These are phyloP conservation scores for Spodoptera picta DNA, from an alignment of 2,888 invertebrate species.

Conservation along the genomic window DNA sequence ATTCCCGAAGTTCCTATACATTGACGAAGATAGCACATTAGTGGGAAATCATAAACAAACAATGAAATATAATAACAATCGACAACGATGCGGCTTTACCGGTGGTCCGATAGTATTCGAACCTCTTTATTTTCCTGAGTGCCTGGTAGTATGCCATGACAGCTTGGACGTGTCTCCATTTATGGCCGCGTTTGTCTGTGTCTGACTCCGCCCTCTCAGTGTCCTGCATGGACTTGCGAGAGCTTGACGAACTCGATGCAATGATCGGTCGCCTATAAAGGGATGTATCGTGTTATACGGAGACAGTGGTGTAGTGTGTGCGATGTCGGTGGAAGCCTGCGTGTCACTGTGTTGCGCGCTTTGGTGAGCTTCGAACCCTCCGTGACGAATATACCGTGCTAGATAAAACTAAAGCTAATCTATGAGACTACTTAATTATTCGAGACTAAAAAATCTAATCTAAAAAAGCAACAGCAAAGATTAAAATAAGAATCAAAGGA, in stretches of 20 bases:
- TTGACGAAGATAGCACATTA: slow-evolving; percentile 82
- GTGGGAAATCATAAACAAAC: slow-evolving; percentile 82
- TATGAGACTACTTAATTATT: slow-evolving; percentile 22
- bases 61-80: slow-evolving; percentile 73
- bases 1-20: slow-evolving; percentile 86
- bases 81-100: slow-evolving; percentile 81
- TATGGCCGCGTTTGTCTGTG: slow-evolving; percentile 89
- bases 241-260: slow-evolving; percentile 85
- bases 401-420: slow-evolving; percentile 36
- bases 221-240: slow-evolving; percentile 83
- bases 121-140: slow-evolving; percentile 97
- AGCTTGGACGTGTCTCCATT: slow-evolving; percentile 95
- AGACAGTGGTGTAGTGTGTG: slow-evolving; percentile 68
- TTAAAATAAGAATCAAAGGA: slow-evolving; percentile 22
- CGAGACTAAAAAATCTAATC: slow-evolving; percentile 31
- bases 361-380: slow-evolving; percentile 48
- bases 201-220: slow-evolving; percentile 80
- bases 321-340: slow-evolving; percentile 65
- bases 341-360: slow-evolving; percentile 63
- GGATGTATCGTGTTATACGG: slow-evolving; percentile 80
- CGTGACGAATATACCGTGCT: slow-evolving; percentile 20
- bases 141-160: slow-evolving; percentile 97
- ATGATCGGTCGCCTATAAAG: slow-evolving; percentile 87
- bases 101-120: slow-evolving; percentile 76
- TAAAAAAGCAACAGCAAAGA: slow-evolving; percentile 42